Conservation (phyloP, 2,888 invertebrate species). For the Linnaemya vulpina region DNA sequence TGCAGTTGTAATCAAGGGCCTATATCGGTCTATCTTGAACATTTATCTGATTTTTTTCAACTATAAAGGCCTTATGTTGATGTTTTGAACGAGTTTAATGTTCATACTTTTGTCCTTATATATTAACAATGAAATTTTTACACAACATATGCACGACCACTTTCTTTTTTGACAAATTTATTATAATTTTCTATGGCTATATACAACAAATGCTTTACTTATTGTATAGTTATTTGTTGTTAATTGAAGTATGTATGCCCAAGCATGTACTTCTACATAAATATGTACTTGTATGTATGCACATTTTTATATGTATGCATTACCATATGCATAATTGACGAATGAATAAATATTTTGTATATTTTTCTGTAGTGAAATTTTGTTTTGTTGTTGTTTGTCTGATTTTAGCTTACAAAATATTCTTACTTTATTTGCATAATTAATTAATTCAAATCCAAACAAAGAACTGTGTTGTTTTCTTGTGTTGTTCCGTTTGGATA, state of each 20-base stretch:
- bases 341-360: conserved; percentile 8
- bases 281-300: neutral
- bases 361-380: conserved; percentile 12
- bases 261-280: neutral
- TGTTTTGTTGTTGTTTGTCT: conserved; percentile 32
- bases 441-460: conserved; percentile 67
- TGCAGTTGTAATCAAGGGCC: too few relatives aligned
- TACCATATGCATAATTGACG: neutral
- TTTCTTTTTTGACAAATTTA: conserved; percentile 60
- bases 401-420: conserved; percentile 59
- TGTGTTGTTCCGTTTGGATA: conserved; percentile 28
- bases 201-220: conserved; percentile 41
- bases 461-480: conserved; percentile 58
- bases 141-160: conserved; percentile 8
- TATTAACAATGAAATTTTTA: conserved; percentile 24
- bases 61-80: too few relatives aligned
- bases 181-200: conserved; percentile 52
- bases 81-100: too few relatives aligned
- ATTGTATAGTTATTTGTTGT: conserved; percentile 58
- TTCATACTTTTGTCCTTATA: neutral
- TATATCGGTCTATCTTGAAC: too few relatives aligned
- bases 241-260: conserved; percentile 48
- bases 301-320: neutral
- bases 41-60: too few relatives aligned
- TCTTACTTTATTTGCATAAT: conserved; percentile 74